phyloP scores from a whole-genome alignment of 2,113 vertebrate species.

The Eublepharis macularius region DNA sequence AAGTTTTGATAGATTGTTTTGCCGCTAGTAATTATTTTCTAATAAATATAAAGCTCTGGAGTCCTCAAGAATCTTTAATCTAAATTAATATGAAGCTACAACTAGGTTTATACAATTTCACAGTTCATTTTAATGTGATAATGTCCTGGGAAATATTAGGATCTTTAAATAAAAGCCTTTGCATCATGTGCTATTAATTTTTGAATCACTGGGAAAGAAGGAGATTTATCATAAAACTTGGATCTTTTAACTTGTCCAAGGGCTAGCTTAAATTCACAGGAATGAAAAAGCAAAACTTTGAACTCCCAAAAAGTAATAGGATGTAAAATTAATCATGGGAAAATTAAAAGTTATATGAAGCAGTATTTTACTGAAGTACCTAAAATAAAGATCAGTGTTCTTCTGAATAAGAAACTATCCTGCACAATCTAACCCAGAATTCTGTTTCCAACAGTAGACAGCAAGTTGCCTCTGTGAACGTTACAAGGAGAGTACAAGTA shows the following conservation, averaged over 20 bases:
- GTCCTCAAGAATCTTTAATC: slow-evolving; percentile 29
- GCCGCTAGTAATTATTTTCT: slow-evolving; percentile 34
- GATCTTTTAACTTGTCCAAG: neutral
- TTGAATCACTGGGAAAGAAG: neutral
- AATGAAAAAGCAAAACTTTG: neutral
- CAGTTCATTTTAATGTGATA: slow-evolving; percentile 25
- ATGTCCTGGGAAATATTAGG: slow-evolving; percentile 25
- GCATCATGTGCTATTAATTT: slow-evolving; percentile 24
- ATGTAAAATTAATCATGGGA: neutral
- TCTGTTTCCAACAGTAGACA: neutral
- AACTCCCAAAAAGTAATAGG: neutral
- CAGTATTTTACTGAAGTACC: neutral
- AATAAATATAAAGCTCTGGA: slow-evolving; percentile 39
- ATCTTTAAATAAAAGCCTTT: slow-evolving; percentile 23
- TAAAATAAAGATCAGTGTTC: neutral
- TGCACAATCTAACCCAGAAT: neutral
- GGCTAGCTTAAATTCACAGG: neutral
- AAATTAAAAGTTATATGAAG: neutral
- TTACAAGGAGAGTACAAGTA: neutral
- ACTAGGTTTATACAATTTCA: slow-evolving; percentile 19
- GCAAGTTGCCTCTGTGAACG: neutral
- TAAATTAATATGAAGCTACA: slow-evolving; percentile 31
- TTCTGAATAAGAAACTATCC: neutral
- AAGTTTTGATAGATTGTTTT: slow-evolving; percentile 33
- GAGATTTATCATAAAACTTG: neutral